Evolutionary conservation across 2,797 vertebrate genomes (phyloP), one percentile per base, ranked within the genome.

Genomic region (Myotis daubentonii): DNA sequence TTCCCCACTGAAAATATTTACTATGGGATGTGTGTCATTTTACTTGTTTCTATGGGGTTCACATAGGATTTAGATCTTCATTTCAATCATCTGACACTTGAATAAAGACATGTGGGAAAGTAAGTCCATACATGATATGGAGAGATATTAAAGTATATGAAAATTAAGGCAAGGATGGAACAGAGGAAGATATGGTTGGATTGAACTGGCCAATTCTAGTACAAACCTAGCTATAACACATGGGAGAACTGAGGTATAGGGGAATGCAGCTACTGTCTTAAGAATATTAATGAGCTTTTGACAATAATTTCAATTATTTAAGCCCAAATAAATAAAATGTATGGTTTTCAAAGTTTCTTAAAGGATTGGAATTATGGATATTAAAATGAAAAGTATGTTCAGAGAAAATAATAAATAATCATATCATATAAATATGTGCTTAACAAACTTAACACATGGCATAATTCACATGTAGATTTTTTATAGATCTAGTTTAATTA

Each of bases 301-400:
- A 8, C 51, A 80, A 92, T 30, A 82, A 87, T 71, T 74, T 74
- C 68, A 93, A 83, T 83, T 20, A 80, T 66, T 81, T 57, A 53
- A 71, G 57, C 2, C 7, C 25, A 65, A 83, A 74, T 76, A 20
- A 71, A 78, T 85, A 17, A 82, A 74, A 89, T 55, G 51, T 36
- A 71, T 78, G 23, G 6, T 76, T 86, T 66, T 92, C 44, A 74
- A 89, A 74, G 30, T 82, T 91, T 93, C 71, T 60, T 49, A 74
- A 87, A 91, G 16, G 12, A 62, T 92, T 75, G 47, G 10, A 82
- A 91, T 60, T 92, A 96, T 89, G 13, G 17, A 49, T 9, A 57
- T 78, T 11, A 72, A 94, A 76, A 89, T 62, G 60, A 49, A 89
- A 91, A 76, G 16, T 25, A 22, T 23, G 25, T 65, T 66, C 44